phyloP scores from a whole-genome alignment of 2,888 invertebrate genomes.

The Pristionchus entomophagus region DNA sequence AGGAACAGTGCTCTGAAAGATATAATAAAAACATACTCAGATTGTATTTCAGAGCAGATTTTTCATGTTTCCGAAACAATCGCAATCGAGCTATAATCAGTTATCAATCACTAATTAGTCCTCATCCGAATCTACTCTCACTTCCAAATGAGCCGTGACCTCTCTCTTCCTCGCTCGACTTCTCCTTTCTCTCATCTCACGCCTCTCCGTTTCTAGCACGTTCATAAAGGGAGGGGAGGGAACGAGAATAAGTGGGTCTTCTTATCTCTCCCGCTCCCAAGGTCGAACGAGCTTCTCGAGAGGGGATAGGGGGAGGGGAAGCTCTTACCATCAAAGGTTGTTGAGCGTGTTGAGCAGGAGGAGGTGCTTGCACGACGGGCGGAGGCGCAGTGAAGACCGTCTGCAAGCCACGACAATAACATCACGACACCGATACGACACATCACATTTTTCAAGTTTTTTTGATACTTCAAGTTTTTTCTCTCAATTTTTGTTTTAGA shows the following conservation, averaged over 20 bases:
- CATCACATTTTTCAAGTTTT: not conserved
- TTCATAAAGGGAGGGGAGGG: not conserved
- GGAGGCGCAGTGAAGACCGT: constrained; percentile 57
- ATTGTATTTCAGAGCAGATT: too few species aligned
- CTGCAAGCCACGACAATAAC: constrained; percentile 57
- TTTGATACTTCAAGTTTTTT: not conserved
- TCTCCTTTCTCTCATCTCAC: constrained; percentile 25
- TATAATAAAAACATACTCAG: too few species aligned
- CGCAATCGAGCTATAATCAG: not conserved
- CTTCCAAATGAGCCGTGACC: constrained; percentile 37
- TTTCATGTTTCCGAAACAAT: too few species aligned
- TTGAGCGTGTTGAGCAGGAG: constrained; percentile 46
- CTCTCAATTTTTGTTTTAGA: not conserved
- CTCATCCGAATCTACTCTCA: not conserved
- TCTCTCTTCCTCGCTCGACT: constrained; percentile 6
- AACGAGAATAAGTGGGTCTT: constrained; percentile 42
- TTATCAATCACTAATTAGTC: constrained; percentile 26
- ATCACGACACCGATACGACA: constrained; percentile 47
- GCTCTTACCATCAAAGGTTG: constrained; percentile 33
- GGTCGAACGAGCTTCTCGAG: constrained; percentile 38
- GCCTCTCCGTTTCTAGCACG: constrained; percentile 35
- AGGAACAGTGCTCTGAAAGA: constrained; percentile 41
- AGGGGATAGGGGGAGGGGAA: not conserved
- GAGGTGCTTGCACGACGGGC: constrained; percentile 47
- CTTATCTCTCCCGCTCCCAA: not conserved